Conservation (phyloP, 2,113 vertebrate genomes). For the Zapus hudsonius region DNA sequence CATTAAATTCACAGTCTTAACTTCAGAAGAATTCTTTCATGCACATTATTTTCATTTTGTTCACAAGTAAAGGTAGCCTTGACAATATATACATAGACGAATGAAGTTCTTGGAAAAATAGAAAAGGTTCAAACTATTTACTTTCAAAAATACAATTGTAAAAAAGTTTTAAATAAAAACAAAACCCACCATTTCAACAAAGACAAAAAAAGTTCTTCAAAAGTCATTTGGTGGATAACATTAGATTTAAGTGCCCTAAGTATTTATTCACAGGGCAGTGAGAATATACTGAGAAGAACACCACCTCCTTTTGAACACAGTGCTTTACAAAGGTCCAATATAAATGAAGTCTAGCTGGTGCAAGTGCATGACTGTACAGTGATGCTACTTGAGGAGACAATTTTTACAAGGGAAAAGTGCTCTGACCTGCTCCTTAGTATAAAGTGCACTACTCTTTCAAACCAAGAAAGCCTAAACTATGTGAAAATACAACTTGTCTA, state of each 20-base stretch:
- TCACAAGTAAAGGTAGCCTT: slow-evolving; percentile 17
- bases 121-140: slow-evolving; percentile 1
- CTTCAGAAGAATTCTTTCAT: slow-evolving; percentile 36
- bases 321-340: too few species aligned
- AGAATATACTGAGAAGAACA: neutral
- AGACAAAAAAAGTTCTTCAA: neutral
- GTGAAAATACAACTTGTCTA: neutral
- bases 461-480: neutral
- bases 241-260: neutral
- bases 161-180: slow-evolving; percentile 20
- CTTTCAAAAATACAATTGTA: slow-evolving; percentile 24
- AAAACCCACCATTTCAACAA: neutral
- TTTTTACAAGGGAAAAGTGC: rapidly evolving
- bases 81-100: slow-evolving; percentile 24
- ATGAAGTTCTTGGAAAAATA: slow-evolving; percentile 33
- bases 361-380: rapidly evolving
- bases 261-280: neutral
- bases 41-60: slow-evolving; percentile 14
- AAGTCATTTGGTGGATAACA: neutral
- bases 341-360: neutral
- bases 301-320: rapidly evolving
- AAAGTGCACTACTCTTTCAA: neutral
- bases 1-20: slow-evolving; percentile 35
- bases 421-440: neutral
- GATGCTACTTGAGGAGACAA: neutral